Base-by-base conservation (phyloP, 2,113 vertebrate species). In the Rhinopomastus cyanomelas region DNA sequence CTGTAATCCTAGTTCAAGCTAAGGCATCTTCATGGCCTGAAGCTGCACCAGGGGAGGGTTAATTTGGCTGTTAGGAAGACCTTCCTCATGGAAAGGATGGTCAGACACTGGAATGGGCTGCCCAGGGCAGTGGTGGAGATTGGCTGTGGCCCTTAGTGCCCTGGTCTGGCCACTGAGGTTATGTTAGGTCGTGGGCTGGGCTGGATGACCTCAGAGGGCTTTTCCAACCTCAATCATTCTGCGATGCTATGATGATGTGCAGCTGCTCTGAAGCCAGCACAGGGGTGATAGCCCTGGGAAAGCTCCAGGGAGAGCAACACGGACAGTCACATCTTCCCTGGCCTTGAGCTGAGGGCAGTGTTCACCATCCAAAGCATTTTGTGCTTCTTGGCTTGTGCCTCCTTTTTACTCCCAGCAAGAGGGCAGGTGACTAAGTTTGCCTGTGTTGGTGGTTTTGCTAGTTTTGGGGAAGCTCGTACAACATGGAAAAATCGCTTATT, bases 401-500 rank as follows among this genome's bases (percentile, higher is more conserved):
- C 36, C 48, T 75, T 53, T 46, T 52, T 53, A 2, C 7, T 46
- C 48, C 16, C 48, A 18, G 16, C 27, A 29, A 30, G n/a, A 66
- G 15, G 51, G 25, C 13, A 4, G 0, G 1, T 16, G 23, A 8
- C 39, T 14, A 30, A 44, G 26, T 34, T 52, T 64, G 42, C 32
- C 39, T 79, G 36, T 30, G 34, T 3, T 46, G 34, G 39, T 61
- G 53, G 18, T 52, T 88, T 76, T 44, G 9, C 29, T 64, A 9
- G n/a, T 61, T 81, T 32, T 6, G 52, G 27, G 67, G 39, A 72
- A 79, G 59, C 19, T 76, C 55, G 39, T 64, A 34, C 57, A 62
- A 20, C 0, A 0, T 25, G 42, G n/a, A 29, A 64, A 39, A 87
- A 7, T 0, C 19, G 22, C 15, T 6, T 73, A 12, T 76, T 82